phyloP scores from a whole-genome alignment of 2,113 vertebrate species.

The Oreochromis spilurus region DNA sequence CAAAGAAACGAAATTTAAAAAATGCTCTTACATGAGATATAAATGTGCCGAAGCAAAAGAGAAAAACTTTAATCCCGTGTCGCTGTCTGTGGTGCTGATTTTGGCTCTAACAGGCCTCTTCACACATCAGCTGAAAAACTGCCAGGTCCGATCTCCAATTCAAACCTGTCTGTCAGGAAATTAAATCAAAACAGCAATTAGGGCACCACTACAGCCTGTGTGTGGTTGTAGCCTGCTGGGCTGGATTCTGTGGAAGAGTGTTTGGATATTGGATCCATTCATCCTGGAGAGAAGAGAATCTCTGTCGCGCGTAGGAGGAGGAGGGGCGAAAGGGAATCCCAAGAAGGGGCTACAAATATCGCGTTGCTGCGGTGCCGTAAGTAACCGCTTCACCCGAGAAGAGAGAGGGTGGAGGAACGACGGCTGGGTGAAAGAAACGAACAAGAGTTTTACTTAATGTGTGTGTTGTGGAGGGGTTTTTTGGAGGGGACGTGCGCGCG shows the following conservation, averaged over 20 bases:
- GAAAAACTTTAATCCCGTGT: neutral
- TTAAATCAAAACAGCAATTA: neutral
- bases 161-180: neutral
- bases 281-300: neutral
- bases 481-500: neutral
- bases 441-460: neutral
- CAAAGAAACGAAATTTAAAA: neutral
- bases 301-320: neutral
- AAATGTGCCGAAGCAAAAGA: neutral
- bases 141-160: neutral
- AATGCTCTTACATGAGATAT: neutral
- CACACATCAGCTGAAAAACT: neutral
- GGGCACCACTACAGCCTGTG: neutral
- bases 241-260: neutral
- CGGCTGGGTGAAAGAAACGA: neutral
- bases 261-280: neutral
- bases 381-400: neutral
- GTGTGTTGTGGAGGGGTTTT: neutral
- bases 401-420: neutral
- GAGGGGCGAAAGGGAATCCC: conserved; percentile 59
- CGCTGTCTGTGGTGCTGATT: conserved; percentile 57
- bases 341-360: conserved; percentile 56
- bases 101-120: neutral
- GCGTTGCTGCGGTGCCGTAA: conserved; percentile 38
- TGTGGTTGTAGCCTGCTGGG: neutral